Evolutionary conservation across 1,140 invertebrate species (phyloP), one percentile per base, ranked within the genome.

Genomic region (Papilio helenus): DNA sequence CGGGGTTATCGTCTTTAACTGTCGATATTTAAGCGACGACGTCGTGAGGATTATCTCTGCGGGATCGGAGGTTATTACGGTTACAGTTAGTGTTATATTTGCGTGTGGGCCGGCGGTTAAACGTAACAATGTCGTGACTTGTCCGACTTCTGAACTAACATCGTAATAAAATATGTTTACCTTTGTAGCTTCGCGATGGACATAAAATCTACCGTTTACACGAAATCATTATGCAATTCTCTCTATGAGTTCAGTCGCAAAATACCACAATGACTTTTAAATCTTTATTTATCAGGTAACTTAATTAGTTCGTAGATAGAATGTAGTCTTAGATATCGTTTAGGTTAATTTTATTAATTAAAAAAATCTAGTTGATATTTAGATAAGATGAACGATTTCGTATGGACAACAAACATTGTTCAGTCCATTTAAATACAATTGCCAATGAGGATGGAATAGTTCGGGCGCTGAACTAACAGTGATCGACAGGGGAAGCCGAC

Each of bases 101-200:
- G 88, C 90, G 88, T 92, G 90, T 88, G 83, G 76, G 79, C 80
- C 79, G 78, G 72, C 81, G 80, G 83, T 92, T 90, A 85, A 86
- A 85, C 83, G 82, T 84, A 82, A 86, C 84, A 82, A 80, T 91
- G 76, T 86, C 91, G 91, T 93, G 90, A 90, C 88, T 89, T 81
- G 82, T 85, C 81, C 81, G 86, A 89, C 81, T 89, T 88, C 79
- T 82, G 82, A 79, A 77, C 82, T 82, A 82, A 89, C 84, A 87
- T 88, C 80, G 84, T 83, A 84, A 84, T 87, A 89, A 86, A 90
- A 92, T 89, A 89, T 88, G 86, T 87, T 86, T 86, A 85, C 84
- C 82, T 84, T 81, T 79, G 83, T 65, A 79, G 80, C 81, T 80
- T 51, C 71, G 76, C 65, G 73, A 76, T 74, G 12, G 72, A 74